Base-by-base conservation (phyloP, 2,113 vertebrate species). In the Hemichromis elongatus region DNA sequence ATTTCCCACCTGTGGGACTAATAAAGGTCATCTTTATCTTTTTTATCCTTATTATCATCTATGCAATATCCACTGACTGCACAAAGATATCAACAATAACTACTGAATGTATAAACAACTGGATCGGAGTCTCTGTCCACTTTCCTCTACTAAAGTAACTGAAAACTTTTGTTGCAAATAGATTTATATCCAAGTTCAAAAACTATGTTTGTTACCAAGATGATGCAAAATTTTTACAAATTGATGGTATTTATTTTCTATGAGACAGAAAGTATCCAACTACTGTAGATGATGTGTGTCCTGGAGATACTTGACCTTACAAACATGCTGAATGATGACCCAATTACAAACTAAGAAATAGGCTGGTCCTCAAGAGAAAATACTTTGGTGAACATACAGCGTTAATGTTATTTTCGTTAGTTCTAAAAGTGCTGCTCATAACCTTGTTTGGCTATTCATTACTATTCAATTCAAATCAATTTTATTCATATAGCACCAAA, bases 91-190 rank as follows among this genome's bases (percentile, higher is more conserved):
- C 45, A 52, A n/a, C 10, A 52, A n/a, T 47, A 52, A 75, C 33
- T 75, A 52, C 9, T 50, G 26, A 33, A 52, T 5, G 16, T 13
- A 75, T 52, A 12, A 52, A 30, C 45, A 75, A 75, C 70, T 52
- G 18, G 18, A n/a, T 52, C 3, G 1, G 18, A 9, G 0, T 52
- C 70, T n/a, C n/a, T n/a, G n/a, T n/a, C n/a, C n/a, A n/a, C n/a
- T n/a, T n/a, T n/a, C n/a, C n/a, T n/a, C n/a, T n/a, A n/a, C n/a
- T n/a, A n/a, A 70, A 26, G 13, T 8, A 70, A 0, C 26, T 50
- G 68, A 10, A 75, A 28, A 50, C 16, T 2, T 73, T 30, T 75
- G 16, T 2, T 30, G 42, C 24, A 75, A 19, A 75, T n/a, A 75
- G 24, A 50, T 11, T 30, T 30, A 30, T 30, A n/a, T 75, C 2